Base-by-base conservation (phyloP, 2,797 vertebrate genomes). In the Propithecus deckenii region DNA sequence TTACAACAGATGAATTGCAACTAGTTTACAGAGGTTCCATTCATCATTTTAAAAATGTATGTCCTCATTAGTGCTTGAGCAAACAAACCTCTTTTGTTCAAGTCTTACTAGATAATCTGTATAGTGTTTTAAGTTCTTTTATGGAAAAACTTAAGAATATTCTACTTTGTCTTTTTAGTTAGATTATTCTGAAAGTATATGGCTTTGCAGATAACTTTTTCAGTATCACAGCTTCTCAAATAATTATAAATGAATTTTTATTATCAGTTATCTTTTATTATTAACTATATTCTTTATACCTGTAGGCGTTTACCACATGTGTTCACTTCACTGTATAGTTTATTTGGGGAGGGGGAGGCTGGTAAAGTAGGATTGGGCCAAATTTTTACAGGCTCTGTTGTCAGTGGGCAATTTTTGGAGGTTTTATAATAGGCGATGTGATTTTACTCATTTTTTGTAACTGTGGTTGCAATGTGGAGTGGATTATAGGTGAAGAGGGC, bases 1-100 rank as follows among this genome's bases (percentile, higher is more conserved):
- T 94, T 93, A 92, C 91, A 91, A 38, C 94, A 93, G 86, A 93
- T 91, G 69, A 94, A 94, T 85, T 98, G 86, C 91, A 97, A 93
- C 17, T 41, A 67, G 85, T 97, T 96, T 97, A 89, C 57, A 78
- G 50, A 91, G 83, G 7, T 89, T 96, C 67, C 94, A 43, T 75
- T 97, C 79, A 59, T 96, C 92, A 43, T 94, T 97, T 97, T 96
- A 84, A 80, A 87, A 89, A 43, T 96, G 69, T 81, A 30, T 52
- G 28, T 87, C 92, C 97, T 97, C 65, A 11, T 96, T 91, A 81
- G 72, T 97, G 95, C 76, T 67, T 79, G 52, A 46, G 46, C 92
- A 96, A 95, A 96, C 83, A 96, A 94, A 97, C 17, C 23, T 89
- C 57, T 86, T 85, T 87, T 52, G 5, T 90, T 97, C 25, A 15